These are phyloP conservation scores for Agonopterix arenella DNA, from an alignment of 2,888 invertebrate genomes.

Conservation along the genomic window DNA sequence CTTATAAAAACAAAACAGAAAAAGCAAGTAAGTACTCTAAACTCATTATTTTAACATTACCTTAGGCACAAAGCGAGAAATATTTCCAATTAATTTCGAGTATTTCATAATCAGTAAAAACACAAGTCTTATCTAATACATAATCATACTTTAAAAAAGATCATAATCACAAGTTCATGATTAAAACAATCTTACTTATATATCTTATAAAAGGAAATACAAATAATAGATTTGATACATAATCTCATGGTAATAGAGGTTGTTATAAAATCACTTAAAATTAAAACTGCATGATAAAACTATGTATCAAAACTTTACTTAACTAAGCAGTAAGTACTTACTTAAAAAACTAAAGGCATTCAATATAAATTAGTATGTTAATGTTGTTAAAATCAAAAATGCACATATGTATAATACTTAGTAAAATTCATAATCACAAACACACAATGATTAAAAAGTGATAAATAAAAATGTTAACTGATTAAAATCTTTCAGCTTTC, in stretches of 20 bases:
- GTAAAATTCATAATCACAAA: slow-evolving; percentile 49
- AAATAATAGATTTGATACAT: slow-evolving; percentile 53
- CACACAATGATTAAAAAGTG: slow-evolving; percentile 44
- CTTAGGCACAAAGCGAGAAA: background rate
- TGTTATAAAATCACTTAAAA: slow-evolving; percentile 5
- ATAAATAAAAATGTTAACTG: slow-evolving; percentile 57
- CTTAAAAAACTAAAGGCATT: slow-evolving; percentile 47
- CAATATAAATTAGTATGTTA: slow-evolving; percentile 66
- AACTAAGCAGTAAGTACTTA: slow-evolving; percentile 29
- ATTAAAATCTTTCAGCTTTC: slow-evolving; percentile 53
- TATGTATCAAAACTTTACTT: slow-evolving; percentile 57
- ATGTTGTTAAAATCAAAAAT: slow-evolving; percentile 73
- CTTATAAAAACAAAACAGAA: slow-evolving; percentile 27
- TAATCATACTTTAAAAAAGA: slow-evolving; percentile 65
- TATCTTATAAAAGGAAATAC: slow-evolving; percentile 30
- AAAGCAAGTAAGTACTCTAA: slow-evolving; percentile 30
- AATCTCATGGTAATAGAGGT: slow-evolving; percentile 38
- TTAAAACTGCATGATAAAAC: slow-evolving; percentile 29
- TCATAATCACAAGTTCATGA: slow-evolving; percentile 68
- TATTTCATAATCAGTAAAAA: slow-evolving; percentile 48
- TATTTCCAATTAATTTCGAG: background rate
- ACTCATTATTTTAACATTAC: slow-evolving; percentile 19
- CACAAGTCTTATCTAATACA: slow-evolving; percentile 36
- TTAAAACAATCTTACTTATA: slow-evolving; percentile 51
- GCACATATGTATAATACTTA: slow-evolving; percentile 36